Evolutionary conservation across 1,140 invertebrate genomes (phyloP).

Genomic region (Platyscapa corneri): DNA sequence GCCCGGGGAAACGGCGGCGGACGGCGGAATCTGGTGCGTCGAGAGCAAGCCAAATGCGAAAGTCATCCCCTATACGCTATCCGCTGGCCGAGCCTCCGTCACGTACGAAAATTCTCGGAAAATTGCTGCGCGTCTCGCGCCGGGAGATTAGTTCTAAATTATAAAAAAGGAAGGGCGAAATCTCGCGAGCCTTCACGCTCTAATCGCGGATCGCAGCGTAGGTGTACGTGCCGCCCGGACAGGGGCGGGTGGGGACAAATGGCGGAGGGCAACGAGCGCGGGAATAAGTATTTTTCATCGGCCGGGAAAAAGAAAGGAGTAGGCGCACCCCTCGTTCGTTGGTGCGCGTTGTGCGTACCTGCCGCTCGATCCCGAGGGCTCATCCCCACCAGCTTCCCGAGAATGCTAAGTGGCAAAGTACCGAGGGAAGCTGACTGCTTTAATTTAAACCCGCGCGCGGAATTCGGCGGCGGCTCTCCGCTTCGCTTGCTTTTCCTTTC

Average conservation of each 20-base stretch:
- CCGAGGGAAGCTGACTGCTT: conserved; percentile 57
- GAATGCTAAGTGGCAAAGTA: conserved; percentile 50
- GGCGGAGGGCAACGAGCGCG: conserved; percentile 25
- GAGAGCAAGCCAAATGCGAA: neutral
- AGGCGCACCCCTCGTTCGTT: neutral
- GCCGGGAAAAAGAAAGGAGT: conserved; percentile 9
- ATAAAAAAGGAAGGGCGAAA: neutral
- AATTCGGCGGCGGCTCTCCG: conserved; percentile 51
- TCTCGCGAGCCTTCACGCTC: neutral
- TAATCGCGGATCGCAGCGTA: conserved; percentile 12
- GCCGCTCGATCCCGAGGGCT: conserved; percentile 18
- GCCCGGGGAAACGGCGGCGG: too few relatives aligned
- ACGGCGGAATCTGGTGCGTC: too few relatives aligned
- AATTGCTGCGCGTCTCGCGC: neutral
- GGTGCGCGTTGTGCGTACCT: too few relatives aligned
- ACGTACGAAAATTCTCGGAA: neutral
- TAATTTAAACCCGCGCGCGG: conserved; percentile 64
- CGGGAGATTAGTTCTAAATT: conserved; percentile 40
- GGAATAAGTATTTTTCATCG: conserved; percentile 45
- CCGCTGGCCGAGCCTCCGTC: neutral
- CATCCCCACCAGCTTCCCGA: neutral
- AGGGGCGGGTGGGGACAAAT: neutral
- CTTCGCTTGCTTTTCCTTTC: too few relatives aligned
- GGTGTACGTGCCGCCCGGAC: neutral
- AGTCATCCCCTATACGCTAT: too few relatives aligned